These are phyloP conservation scores for Mastacembelus armatus DNA, from an alignment of 2,797 vertebrate species.

Conservation along the genomic window DNA sequence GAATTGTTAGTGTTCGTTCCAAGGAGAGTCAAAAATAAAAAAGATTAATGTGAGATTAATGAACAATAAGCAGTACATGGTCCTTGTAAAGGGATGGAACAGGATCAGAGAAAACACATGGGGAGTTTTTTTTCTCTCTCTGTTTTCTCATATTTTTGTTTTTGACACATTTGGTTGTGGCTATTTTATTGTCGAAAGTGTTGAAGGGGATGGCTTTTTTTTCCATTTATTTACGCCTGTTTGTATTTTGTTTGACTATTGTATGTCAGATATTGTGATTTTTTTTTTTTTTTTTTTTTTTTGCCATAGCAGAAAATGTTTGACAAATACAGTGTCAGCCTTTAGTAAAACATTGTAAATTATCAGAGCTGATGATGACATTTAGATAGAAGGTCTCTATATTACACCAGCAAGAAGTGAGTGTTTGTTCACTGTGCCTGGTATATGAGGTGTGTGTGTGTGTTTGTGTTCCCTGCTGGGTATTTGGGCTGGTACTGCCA, in stretches of 20 bases:
- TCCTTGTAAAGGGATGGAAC: conserved; percentile 52
- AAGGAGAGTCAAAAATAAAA: conserved; percentile 26
- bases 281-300: conserved; percentile 4
- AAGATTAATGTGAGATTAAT: conserved; percentile 46
- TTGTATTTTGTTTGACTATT: conserved; percentile 44
- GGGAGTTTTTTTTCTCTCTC: conserved; percentile 39
- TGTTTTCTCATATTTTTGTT: conserved; percentile 43
- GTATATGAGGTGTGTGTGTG: conserved; percentile 43
- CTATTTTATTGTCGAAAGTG: conserved; percentile 38
- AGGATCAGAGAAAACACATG: conserved; percentile 63
- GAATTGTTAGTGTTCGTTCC: conserved; percentile 43
- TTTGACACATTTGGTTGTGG: conserved; percentile 61
- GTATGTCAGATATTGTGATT: conserved; percentile 34
- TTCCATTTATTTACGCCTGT: conserved; percentile 57
- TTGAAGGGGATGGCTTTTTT: conserved; percentile 47
- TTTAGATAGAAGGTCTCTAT: conserved; percentile 45
- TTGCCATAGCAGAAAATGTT: conserved; percentile 36
- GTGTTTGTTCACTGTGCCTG: conserved; percentile 53
- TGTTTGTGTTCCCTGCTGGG: conserved; percentile 75
- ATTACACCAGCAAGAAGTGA: conserved; percentile 65
- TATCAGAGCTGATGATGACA: conserved; percentile 44
- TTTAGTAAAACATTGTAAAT: conserved; percentile 32
- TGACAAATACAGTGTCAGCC: conserved; percentile 39
- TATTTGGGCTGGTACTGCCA: conserved; percentile 80
- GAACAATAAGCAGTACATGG: conserved; percentile 49